Evolutionary conservation across 2,797 vertebrate genomes (phyloP).

Genomic region (Ambastaia sidthimunki): DNA sequence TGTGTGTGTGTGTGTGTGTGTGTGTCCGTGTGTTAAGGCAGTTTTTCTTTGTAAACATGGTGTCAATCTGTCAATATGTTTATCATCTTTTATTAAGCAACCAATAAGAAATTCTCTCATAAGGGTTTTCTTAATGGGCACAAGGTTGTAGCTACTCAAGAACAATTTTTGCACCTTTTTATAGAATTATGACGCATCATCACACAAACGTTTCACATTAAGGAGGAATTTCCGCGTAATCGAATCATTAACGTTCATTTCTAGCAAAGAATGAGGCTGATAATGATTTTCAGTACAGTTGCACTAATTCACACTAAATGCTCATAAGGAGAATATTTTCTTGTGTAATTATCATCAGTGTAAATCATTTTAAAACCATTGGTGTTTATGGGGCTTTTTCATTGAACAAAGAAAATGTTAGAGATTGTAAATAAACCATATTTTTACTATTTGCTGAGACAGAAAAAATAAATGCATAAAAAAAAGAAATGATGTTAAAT

Average conservation of each 20-base stretch:
- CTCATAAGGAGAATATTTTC: no score
- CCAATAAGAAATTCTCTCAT: neutral
- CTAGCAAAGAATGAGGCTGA: neutral
- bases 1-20: no score
- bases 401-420: neutral
- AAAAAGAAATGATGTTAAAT: neutral
- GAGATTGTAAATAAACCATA: neutral
- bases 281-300: neutral
- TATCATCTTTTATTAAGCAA: neutral
- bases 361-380: neutral
- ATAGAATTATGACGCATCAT: neutral
- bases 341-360: neutral
- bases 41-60: no score
- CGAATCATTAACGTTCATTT: neutral
- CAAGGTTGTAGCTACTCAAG: no score
- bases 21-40: no score
- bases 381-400: neutral
- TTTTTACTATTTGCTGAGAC: no score
- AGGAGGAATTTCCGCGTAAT: neutral
- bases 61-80: no score
- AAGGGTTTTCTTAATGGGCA: neutral
- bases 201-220: neutral
- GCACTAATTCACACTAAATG: neutral
- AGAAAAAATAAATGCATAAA: no score
- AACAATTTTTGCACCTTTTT: neutral